Evolutionary conservation across 2,797 vertebrate species (phyloP).

Genomic region (Coccyzus lansbergi): DNA sequence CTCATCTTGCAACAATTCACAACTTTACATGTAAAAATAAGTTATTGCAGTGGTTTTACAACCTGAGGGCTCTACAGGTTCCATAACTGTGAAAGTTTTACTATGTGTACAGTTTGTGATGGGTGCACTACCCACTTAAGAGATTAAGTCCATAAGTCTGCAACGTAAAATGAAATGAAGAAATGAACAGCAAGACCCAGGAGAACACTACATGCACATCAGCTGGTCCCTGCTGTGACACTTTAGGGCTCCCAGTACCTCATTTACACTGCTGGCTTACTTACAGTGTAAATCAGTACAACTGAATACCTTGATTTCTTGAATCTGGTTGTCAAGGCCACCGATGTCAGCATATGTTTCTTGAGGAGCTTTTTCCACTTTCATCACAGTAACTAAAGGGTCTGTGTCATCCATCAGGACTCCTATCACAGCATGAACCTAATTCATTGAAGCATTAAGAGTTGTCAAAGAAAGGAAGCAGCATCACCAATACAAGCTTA

Average conservation of each 20-base stretch:
- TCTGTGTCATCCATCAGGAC: slow-evolving; percentile 98
- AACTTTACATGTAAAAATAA: neutral
- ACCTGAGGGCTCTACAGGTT: neutral
- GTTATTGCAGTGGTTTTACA: neutral
- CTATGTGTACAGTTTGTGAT: fast-evolving
- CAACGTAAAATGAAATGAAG: neutral
- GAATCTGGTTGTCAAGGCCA: slow-evolving; percentile 96
- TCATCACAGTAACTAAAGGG: slow-evolving; percentile 97
- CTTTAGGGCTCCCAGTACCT: neutral
- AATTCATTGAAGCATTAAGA: slow-evolving; percentile 8
- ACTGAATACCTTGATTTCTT: slow-evolving; percentile 93
- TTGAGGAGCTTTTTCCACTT: slow-evolving; percentile 98
- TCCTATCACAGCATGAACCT: slow-evolving; percentile 97
- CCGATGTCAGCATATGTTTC: slow-evolving; percentile 98
- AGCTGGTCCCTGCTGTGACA: neutral
- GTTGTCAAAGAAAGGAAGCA: neutral
- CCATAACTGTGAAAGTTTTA: neutral
- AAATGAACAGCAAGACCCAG: neutral
- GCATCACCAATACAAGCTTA: neutral
- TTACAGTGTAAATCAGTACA: neutral
- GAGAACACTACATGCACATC: neutral
- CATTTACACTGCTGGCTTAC: neutral
- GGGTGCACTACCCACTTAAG: fast-evolving
- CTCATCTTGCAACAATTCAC: too few species aligned
- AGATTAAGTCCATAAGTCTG: fast-evolving